phyloP scores from a whole-genome alignment of 2,888 invertebrate species.

The Cerastis rubricosa region DNA sequence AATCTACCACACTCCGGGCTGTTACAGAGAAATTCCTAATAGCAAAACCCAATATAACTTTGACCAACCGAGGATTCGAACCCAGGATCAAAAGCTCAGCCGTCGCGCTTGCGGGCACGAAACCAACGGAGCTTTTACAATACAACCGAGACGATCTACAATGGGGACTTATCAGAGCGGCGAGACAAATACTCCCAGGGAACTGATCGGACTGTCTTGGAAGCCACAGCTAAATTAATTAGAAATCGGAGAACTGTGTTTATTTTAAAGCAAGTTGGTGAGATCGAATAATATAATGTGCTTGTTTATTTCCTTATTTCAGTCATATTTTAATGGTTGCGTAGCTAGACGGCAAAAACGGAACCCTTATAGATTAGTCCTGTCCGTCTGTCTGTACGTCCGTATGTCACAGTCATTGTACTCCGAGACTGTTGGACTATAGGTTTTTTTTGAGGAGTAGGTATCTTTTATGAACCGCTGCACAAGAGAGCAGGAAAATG shows the following conservation, averaged over 20 bases:
- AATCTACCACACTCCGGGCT: too few relatives aligned
- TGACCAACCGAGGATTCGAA: background rate
- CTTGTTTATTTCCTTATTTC: background rate
- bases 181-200: background rate
- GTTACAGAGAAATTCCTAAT: background rate
- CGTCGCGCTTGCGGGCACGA: too few relatives aligned
- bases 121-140: background rate
- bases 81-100: background rate
- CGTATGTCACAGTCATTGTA: background rate
- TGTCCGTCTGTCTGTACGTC: background rate
- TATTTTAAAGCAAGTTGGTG: background rate
- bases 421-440: background rate
- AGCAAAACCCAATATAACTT: background rate
- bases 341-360: background rate
- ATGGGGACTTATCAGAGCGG: background rate
- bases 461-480: background rate
- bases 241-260: background rate
- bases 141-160: background rate
- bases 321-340: background rate
- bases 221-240: slow-evolving; percentile 3
- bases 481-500: background rate
- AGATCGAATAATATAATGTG: background rate
- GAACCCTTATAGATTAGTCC: background rate
- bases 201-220: slow-evolving; percentile 5
- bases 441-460: background rate